A percentile compares a stretch with the other conserved stretches of the same genome.
Conservation (phyloP, 37 sponge, comb jelly and placozoan genomes). For the Bolinopsis microptera region DNA sequence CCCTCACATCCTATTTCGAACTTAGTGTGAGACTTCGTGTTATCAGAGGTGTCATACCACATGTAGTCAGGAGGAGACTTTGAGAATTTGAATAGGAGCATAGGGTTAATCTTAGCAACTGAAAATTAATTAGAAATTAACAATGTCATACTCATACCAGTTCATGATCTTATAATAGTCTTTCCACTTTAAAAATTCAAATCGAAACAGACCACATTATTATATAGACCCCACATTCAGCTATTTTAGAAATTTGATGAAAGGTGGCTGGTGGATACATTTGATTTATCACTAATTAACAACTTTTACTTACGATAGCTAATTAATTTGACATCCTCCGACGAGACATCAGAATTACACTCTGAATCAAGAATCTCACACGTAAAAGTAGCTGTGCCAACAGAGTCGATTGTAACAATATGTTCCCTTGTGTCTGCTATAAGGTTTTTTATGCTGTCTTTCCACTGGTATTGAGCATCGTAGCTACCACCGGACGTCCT, state of each 20-base stretch:
- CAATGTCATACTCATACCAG: too few relatives aligned
- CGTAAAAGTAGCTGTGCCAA: neutral
- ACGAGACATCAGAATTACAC: neutral
- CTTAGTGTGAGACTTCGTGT: neutral
- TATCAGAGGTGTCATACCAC: slow-evolving; percentile 15
- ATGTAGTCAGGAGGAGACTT: neutral
- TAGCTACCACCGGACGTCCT: neutral
- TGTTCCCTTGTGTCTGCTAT: neutral
- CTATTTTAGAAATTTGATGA: too few relatives aligned
- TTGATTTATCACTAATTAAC: too few relatives aligned
- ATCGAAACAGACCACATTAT: too few relatives aligned
- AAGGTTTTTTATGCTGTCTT: neutral
- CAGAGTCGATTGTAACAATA: neutral
- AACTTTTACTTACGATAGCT: too few relatives aligned
- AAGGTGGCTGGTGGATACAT: too few relatives aligned
- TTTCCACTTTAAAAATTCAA: too few relatives aligned
- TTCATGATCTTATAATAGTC: too few relatives aligned
- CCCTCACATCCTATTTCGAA: slow-evolving; percentile 6
- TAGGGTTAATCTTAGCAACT: neutral
- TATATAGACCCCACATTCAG: too few relatives aligned
- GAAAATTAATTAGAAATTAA: too few relatives aligned
- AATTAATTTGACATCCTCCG: too few relatives aligned
- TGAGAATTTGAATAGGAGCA: neutral
- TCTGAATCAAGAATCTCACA: neutral
- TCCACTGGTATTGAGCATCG: slow-evolving; percentile 28